phyloP scores from a whole-genome alignment of 1,140 invertebrate genomes.

The Ostrea denselamellosa region DNA sequence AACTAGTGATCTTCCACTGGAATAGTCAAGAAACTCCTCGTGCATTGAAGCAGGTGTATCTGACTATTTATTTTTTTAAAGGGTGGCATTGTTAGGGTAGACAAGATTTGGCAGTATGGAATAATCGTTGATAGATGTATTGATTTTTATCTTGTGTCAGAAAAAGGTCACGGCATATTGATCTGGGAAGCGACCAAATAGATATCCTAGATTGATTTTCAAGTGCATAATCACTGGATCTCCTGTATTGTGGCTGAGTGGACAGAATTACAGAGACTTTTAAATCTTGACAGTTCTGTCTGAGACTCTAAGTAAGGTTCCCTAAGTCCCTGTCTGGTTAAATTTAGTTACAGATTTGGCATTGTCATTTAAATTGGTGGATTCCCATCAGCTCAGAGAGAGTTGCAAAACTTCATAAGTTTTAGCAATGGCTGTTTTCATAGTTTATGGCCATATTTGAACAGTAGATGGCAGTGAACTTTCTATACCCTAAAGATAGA shows the following conservation, averaged over 20 bases:
- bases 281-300: constrained; percentile 13
- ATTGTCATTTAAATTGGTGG: neutral
- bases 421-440: too few relatives aligned
- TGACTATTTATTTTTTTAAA: neutral
- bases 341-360: neutral
- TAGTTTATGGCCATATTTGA: too few relatives aligned
- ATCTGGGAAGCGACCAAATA: constrained; percentile 30
- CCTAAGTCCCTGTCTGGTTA: neutral
- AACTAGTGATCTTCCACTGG: neutral
- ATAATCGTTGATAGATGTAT: constrained; percentile 21
- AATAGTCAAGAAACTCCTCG: neutral
- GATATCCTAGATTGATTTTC: constrained; percentile 18
- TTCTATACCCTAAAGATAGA: too few relatives aligned
- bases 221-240: neutral
- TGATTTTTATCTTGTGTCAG: constrained; percentile 15
- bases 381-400: too few relatives aligned
- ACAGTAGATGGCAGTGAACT: too few relatives aligned
- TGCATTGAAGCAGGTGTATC: neutral
- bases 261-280: constrained; percentile 5
- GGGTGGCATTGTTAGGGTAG: constrained; percentile 11
- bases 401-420: too few relatives aligned
- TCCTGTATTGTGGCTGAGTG: neutral
- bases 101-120: neutral
- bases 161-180: constrained; percentile 22
- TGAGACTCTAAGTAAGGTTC: neutral